Evolutionary conservation across 2,797 vertebrate species (phyloP), one percentile per base, ranked within the genome.

Genomic region (Halcyon badia): DNA sequence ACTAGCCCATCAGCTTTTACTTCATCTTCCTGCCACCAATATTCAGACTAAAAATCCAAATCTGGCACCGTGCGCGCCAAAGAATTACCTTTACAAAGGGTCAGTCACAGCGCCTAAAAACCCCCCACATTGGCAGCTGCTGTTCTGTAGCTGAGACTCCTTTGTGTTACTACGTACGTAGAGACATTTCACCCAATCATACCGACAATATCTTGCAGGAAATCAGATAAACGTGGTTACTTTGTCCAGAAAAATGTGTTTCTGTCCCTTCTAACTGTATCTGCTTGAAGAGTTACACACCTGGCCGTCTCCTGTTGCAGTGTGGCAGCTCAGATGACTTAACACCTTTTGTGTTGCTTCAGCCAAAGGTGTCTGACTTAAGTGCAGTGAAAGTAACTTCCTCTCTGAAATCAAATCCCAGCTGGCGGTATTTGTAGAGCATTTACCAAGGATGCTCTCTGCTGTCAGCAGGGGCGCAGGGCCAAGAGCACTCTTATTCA

Each of bases 231-330:
- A 57, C 21, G 5, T 28, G 54, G 56, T 33, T 75, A 41, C 52
- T 84, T 35, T 52, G 83, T 46, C 54, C 56, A 52, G 44, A 48
- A 75, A n/a, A 77, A 61, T 4, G 54, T 12, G 28, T 56, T 66
- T 56, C 62, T 87, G 58, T n/a, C 46, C 48, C 51, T 30, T 76
- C 6, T 2, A 69, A 71, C 68, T 33, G 56, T 46, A 77, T 73
- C 51, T 78, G 61, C 73, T 56, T 17, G 42, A 87, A 26, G 39
- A 52, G 68, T 56, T 96, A 96, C 98, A 95, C 90, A 98, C 98
- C 98, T 98, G 97, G 58, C 66, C 1, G 2, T 90, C 80, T 94
- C 88, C 95, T 46, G 56, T 94, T 65, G 33, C 48, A 1, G 11
- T 1, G 7, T 9, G 77, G 89, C 73, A 94, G 86, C 82, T 90